These are phyloP conservation scores for Vollenhovia emeryi DNA, from an alignment of 1,140 invertebrate genomes.

Conservation along the genomic window DNA sequence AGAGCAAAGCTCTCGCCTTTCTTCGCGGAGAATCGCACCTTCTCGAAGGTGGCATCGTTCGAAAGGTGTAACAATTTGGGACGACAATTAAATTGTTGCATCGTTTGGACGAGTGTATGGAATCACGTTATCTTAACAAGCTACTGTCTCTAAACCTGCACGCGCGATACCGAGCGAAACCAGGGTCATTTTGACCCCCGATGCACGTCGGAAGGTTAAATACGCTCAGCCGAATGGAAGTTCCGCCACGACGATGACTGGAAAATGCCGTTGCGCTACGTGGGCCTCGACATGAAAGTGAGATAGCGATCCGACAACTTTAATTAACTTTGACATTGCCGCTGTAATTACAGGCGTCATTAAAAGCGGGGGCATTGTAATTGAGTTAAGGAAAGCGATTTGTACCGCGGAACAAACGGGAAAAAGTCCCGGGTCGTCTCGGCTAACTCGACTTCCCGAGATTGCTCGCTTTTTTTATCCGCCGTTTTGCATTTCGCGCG, in stretches of 20 bases:
- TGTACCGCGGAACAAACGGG: conserved; percentile 46
- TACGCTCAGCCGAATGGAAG: conserved; percentile 32
- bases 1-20: too few species aligned
- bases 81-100: neutral
- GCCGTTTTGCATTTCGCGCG: neutral
- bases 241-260: conserved; percentile 33
- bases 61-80: neutral
- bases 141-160: neutral
- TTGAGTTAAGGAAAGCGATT: conserved; percentile 77
- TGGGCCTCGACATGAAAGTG: conserved; percentile 70
- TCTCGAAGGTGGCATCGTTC: neutral
- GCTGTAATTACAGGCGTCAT: conserved; percentile 72
- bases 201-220: conserved; percentile 4
- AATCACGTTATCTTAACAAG: neutral
- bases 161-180: neutral
- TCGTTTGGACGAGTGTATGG: neutral
- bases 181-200: neutral
- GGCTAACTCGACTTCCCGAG: neutral
- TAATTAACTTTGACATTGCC: conserved; percentile 77
- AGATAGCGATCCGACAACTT: conserved; percentile 75
- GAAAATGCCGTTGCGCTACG: conserved; percentile 60
- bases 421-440: conserved; percentile 54
- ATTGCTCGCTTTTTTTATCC: conserved; percentile 51
- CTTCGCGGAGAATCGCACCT: neutral
- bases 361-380: conserved; percentile 73